Percentiles rank a stretch among this genome's conserved stretches.
These are phyloP conservation scores for Alsophila aescularia DNA, from an alignment of 2,888 invertebrate species.

Conservation along the genomic window DNA sequence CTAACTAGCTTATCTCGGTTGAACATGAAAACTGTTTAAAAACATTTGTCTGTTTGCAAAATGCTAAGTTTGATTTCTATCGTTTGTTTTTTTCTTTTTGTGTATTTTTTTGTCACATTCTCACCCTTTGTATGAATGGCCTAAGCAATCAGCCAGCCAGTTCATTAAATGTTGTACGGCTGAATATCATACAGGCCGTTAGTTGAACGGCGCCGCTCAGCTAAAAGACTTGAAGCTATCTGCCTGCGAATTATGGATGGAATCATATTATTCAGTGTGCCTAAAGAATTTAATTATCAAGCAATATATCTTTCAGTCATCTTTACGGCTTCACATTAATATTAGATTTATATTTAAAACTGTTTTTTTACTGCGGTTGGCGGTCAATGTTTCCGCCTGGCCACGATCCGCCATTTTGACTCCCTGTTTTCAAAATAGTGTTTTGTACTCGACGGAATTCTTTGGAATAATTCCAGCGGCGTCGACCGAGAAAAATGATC, in stretches of 20 bases:
- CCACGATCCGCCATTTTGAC: conserved; percentile 21
- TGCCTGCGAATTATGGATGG: background rate
- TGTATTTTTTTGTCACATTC: too few relatives aligned
- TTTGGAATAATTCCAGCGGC: conserved; percentile 74
- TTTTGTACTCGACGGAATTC: conserved; percentile 59
- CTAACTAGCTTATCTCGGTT: too few relatives aligned
- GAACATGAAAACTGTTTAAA: too few relatives aligned
- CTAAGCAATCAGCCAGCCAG: too few relatives aligned
- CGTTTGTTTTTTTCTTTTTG: too few relatives aligned
- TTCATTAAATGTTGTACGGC: too few relatives aligned
- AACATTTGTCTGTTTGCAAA: too few relatives aligned
- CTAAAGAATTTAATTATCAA: conserved; percentile 6
- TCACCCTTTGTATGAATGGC: too few relatives aligned
- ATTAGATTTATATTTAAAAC: background rate
- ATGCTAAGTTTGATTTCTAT: too few relatives aligned
- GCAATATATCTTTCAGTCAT: conserved; percentile 3
- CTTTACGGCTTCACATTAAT: conserved; percentile 4
- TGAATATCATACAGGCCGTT: too few relatives aligned
- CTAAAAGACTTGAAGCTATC: too few relatives aligned
- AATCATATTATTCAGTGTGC: background rate
- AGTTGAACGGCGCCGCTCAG: too few relatives aligned
- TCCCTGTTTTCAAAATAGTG: conserved; percentile 31
- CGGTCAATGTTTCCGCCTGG: conserved; percentile 31
- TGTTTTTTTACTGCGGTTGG: background rate
- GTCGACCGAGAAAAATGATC: conserved; percentile 43